phyloP scores from a whole-genome alignment of 2,113 vertebrate genomes.

The Gracilinanus agilis region DNA sequence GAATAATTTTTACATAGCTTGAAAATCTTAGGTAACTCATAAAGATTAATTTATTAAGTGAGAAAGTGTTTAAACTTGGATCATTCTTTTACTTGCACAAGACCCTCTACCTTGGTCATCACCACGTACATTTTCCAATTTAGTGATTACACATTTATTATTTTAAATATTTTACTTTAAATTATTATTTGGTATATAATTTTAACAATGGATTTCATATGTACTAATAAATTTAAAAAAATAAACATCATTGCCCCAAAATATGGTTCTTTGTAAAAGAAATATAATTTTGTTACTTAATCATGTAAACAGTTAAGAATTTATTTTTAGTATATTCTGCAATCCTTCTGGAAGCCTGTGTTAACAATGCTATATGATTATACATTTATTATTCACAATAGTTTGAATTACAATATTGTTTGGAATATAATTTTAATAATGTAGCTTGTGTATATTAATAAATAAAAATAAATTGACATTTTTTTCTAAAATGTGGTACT shows the following conservation, averaged over 20 bases:
- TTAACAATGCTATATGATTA: not conserved
- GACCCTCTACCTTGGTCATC: not conserved
- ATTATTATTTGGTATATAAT: not conserved
- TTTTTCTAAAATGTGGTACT: not conserved
- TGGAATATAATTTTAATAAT: not conserved
- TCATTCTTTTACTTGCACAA: not conserved
- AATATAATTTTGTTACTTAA: not conserved
- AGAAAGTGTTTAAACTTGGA: not conserved
- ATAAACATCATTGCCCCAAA: not conserved
- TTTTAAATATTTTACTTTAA: not conserved
- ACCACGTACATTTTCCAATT: not conserved
- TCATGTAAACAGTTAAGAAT: not conserved
- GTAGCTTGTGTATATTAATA: not conserved
- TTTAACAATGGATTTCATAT: not conserved
- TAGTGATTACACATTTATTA: not conserved
- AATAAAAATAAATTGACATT: not conserved
- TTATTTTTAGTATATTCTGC: conserved; percentile 16
- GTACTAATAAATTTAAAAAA: not conserved
- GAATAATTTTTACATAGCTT: not conserved
- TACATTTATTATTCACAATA: not conserved
- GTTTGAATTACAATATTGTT: not conserved
- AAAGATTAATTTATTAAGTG: not conserved
- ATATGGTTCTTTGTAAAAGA: not conserved
- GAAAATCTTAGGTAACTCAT: not conserved
- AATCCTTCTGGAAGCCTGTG: conserved; percentile 2